phyloP scores from a whole-genome alignment of 2,888 invertebrate genomes.

The Hedychridium roseum region DNA sequence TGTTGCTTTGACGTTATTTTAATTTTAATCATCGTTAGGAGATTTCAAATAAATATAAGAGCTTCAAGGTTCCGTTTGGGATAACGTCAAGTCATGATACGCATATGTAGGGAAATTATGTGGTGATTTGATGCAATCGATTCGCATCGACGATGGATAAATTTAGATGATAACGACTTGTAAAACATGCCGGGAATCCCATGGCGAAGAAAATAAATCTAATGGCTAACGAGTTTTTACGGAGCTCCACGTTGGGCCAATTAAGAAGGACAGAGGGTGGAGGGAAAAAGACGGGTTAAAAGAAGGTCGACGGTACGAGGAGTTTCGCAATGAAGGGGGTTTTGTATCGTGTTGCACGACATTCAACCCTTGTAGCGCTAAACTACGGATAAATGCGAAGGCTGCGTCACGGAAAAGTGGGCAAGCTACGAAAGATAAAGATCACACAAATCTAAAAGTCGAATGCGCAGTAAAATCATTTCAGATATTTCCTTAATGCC shows the following conservation, averaged over 20 bases:
- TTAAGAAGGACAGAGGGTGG: constrained; percentile 48
- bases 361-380: constrained; percentile 48
- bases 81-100: too few species aligned
- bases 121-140: not conserved
- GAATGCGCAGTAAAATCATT: constrained; percentile 26
- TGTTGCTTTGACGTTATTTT: too few species aligned
- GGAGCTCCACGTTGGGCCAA: constrained; percentile 45
- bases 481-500: too few species aligned
- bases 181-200: constrained; percentile 23
- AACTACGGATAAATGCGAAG: constrained; percentile 45
- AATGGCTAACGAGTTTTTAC: constrained; percentile 61
- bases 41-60: too few species aligned
- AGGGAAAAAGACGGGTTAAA: constrained; percentile 37
- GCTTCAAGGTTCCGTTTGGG: too few species aligned
- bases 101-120: too few species aligned
- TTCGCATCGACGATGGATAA: not conserved
- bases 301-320: constrained; percentile 39
- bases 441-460: not conserved
- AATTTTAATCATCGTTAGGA: too few species aligned
- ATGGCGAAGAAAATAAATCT: constrained; percentile 55
- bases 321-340: constrained; percentile 34
- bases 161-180: not conserved
- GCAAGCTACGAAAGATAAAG: constrained; percentile 19
- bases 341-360: constrained; percentile 55
- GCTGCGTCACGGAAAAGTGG: constrained; percentile 30